A percentile compares a stretch with the other conserved stretches of the same genome.
Evolutionary conservation across 2,797 vertebrate genomes (phyloP).

Genomic region (Melanotaenia trifasciata): DNA sequence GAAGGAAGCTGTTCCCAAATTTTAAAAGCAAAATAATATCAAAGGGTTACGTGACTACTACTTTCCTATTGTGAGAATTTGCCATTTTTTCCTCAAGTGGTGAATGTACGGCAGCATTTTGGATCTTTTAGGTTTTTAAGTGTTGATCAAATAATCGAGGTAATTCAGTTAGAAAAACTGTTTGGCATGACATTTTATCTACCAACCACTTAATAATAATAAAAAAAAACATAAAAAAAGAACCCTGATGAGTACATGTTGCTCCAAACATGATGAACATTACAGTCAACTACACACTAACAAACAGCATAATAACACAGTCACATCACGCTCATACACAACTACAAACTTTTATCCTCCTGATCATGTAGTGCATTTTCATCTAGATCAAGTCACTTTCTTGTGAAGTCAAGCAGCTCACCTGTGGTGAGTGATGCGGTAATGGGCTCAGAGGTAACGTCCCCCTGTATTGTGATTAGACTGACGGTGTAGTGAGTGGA

Average conservation of each 20-base stretch:
- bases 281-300: neutral
- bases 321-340: neutral
- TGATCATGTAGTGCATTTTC: conserved; percentile 1
- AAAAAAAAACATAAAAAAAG: neutral
- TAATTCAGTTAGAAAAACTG: neutral
- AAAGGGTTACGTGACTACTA: neutral
- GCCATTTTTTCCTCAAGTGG: too few relatives aligned
- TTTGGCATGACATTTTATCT: neutral
- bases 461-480: conserved; percentile 91
- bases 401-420: conserved; percentile 68
- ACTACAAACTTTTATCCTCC: neutral
- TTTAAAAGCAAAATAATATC: too few relatives aligned
- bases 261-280: neutral
- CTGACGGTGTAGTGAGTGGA: conserved; percentile 92
- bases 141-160: neutral
- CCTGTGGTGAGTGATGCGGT: conserved; percentile 92
- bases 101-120: neutral
- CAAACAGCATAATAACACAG: neutral
- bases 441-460: conserved; percentile 89
- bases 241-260: neutral
- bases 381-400: conserved; percentile 9
- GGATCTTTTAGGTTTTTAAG: neutral
- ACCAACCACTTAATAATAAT: neutral
- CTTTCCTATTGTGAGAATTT: neutral
- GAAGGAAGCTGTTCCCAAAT: neutral